phyloP scores from a whole-genome alignment of 2,888 invertebrate species.

The Campaea margaritaria region DNA sequence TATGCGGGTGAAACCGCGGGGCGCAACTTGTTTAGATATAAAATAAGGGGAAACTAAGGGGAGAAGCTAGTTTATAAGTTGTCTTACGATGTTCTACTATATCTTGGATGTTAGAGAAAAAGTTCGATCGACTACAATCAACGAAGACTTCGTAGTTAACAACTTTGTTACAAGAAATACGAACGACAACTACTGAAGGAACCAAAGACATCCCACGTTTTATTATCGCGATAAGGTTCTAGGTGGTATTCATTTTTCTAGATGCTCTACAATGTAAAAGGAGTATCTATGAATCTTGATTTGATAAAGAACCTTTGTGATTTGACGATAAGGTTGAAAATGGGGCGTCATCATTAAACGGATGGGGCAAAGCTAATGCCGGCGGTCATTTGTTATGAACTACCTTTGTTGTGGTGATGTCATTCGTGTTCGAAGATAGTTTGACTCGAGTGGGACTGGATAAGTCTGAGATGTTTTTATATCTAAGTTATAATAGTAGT shows the following conservation, averaged over 20 bases:
- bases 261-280: conserved; percentile 14
- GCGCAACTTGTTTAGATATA: too few relatives aligned
- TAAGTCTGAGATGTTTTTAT: conserved; percentile 3
- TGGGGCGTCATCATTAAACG: background rate
- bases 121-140: conserved; percentile 8
- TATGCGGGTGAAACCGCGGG: too few relatives aligned
- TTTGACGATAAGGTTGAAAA: background rate
- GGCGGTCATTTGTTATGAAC: conserved; percentile 56
- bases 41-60: too few relatives aligned
- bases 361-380: conserved; percentile 48
- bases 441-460: conserved; percentile 36
- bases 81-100: background rate
- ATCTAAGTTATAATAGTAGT: too few relatives aligned
- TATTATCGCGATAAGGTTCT: conserved; percentile 12
- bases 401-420: conserved; percentile 56
- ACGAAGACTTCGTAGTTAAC: background rate
- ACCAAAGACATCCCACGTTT: background rate
- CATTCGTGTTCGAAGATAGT: conserved; percentile 45
- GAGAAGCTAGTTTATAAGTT: background rate
- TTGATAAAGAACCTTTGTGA: background rate
- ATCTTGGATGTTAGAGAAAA: conserved; percentile 4
- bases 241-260: conserved; percentile 5
- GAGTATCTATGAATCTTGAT: conserved; percentile 3
- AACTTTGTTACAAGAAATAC: conserved; percentile 9
- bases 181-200: background rate